A percentile compares a stretch with the other conserved stretches of the same genome.
Conservation (phyloP, 2,113 vertebrate species). For the Gymnocephalus cernua region DNA sequence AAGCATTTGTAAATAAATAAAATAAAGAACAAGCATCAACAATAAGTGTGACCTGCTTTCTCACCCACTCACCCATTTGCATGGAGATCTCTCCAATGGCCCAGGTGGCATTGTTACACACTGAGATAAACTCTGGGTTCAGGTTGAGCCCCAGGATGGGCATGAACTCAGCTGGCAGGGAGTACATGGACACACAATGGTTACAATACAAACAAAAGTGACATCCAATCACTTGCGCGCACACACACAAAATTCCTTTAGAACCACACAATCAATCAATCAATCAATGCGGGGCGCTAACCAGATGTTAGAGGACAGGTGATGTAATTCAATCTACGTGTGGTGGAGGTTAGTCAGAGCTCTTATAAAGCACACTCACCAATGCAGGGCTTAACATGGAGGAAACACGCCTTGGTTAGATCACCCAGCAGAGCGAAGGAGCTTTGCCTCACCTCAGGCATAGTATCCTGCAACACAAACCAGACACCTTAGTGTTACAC, state of each 20-base stretch:
- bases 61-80: conserved; percentile 90
- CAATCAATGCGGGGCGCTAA: background rate
- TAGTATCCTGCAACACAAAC: conserved; percentile 87
- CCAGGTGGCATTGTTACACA: conserved; percentile 95
- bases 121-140: conserved; percentile 96
- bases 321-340: background rate
- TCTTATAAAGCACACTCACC: conserved; percentile 80
- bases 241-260: background rate
- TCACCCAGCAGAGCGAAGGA: conserved; percentile 95
- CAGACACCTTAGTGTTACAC: background rate
- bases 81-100: conserved; percentile 95
- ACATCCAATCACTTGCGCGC: background rate
- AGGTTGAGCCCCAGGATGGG: conserved; percentile 96
- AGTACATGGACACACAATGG: background rate
- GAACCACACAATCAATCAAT: background rate
- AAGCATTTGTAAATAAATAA: background rate
- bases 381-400: conserved; percentile 95
- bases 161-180: conserved; percentile 92
- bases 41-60: background rate
- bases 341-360: background rate
- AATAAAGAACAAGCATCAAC: no score
- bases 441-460: conserved; percentile 97
- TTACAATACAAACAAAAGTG: conserved; percentile 14
- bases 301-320: background rate
- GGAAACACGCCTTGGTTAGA: conserved; percentile 96